Evolutionary conservation across 2,797 vertebrate genomes (phyloP), one percentile per base, ranked within the genome.

Genomic region (Graptemys geographica): DNA sequence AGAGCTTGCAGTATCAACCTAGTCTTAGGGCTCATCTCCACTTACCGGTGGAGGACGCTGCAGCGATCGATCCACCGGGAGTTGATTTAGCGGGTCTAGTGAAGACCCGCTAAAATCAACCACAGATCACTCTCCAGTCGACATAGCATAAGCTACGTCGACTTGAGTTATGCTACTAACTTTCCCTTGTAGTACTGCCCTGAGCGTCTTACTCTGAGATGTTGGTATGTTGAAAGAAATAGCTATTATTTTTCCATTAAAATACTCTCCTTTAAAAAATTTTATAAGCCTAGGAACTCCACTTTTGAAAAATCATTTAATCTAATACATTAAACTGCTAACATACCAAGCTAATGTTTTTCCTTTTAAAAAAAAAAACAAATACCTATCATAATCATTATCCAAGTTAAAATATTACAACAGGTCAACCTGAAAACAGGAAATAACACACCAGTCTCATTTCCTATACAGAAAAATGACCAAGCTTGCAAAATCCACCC

Each of bases 231-330:
- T n/a, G 8, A 89, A 92, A 86, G 21, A 78, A 88, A 87, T 56
- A 33, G 37, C 76, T 33, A 23, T 52, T 4, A 21, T 52, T 4
- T n/a, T 25, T 37, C 19, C 19, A 80, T n/a, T 80, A 52, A 51
- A 33, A 21, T n/a, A 52, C n/a, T 80, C 21, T 53, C 23, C n/a
- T 56, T 37, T 37, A 81, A 88, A 93, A 41, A 74, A 65, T 81
- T 11, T 21, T 16, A 85, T 65, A 94, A 95, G 90, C 56, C 33
- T 31, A 91, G 89, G 83, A 10, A 94, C n/a, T 89, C 31, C 37
- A 8, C 12, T 81, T 95, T 31, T 62, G 21, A 41, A 83, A 76
- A 86, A 37, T 62, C 31, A 62, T 62, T 62, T 16, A n/a, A 62
- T 62, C 59, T n/a, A 62, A 62, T 33, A 23, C 23, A 44, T 44